Base-by-base conservation (phyloP, 23 tunicate genomes). In the Styela clava region DNA sequence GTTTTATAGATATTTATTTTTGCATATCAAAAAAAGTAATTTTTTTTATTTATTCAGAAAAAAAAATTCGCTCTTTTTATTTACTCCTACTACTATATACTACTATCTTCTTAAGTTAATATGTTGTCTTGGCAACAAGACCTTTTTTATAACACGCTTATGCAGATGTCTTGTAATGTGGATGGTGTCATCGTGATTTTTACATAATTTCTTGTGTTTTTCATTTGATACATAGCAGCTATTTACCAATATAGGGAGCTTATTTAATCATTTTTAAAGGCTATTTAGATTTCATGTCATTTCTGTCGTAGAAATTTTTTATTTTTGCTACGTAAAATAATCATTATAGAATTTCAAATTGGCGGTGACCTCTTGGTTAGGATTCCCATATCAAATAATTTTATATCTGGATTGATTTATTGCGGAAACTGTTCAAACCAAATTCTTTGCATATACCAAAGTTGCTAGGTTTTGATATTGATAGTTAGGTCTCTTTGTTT, bases 1-100 rank as follows among this genome's bases (percentile, higher is more conserved):
- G 81, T 76, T 76, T 76, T 76, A 76, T 52, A 76, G 81, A 76
- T 76, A 76, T 76, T 76, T 76, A 76, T 76, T 76, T 76, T 76
- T 76, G 81, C 81, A 76, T 76, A 76, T 71, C 77, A 34, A 52
- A 44, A 76, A 76, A 52, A 52, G 81, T 76, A 76, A 76, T 76
- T 76, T 76, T 74, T 34, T 56, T 76, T 76, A 76, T 76, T 76
- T 76, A 76, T 76, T 76, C 81, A 76, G 64, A 44, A 25, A 76
- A 44, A 44, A 76, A 76, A 52, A 44, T 21, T 24, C 16, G 3
- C 69, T 21, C 31, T 7, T 44, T 44, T 29, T 30, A 44, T 44
- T 44, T 44, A 44, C 56, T 44, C 56, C 12, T 44, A 44, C 56
- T 44, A 12, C 12, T 44, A 44, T 44, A 44, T 44, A 44, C 56